A percentile compares a stretch with the other conserved stretches of the same genome.
Conservation (phyloP, 2,113 vertebrate species). For the Canis aureus region DNA sequence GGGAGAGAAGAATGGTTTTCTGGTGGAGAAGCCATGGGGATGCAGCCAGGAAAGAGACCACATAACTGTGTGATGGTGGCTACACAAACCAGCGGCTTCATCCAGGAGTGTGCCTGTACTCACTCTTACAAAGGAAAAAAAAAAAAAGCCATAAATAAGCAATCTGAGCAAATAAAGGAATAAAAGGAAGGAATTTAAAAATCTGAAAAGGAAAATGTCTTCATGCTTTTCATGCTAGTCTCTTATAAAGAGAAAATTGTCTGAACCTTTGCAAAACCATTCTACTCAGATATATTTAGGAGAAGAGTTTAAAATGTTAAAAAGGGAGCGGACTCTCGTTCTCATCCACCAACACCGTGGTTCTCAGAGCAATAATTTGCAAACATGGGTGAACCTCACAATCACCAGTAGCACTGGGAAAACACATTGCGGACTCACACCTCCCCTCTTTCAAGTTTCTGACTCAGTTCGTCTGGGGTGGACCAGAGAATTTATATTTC, state of each 20-base stretch:
- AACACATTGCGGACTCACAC: neutral
- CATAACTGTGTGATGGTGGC: fast-evolving
- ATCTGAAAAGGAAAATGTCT: neutral
- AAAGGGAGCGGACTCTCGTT: neutral
- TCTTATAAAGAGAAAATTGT: neutral
- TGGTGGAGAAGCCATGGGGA: neutral
- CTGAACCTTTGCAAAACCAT: neutral
- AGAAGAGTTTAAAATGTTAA: neutral
- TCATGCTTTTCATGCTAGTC: neutral
- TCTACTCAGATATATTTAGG: neutral
- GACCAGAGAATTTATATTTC: neutral
- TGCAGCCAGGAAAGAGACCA: neutral
- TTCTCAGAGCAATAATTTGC: neutral
- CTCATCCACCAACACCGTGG: neutral
- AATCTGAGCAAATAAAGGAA: neutral
- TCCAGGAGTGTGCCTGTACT: neutral
- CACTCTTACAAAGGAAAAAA: neutral
- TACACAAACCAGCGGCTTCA: fast-evolving
- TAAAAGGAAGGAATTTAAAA: neutral
- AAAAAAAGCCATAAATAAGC: neutral
- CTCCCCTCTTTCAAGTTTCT: neutral
- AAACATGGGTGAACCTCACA: neutral
- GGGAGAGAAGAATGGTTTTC: neutral
- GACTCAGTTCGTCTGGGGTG: neutral
- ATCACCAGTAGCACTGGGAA: neutral